Evolutionary conservation across 2,797 vertebrate species (phyloP), one percentile per base, ranked within the genome.

Genomic region (Lerista edwardsae): DNA sequence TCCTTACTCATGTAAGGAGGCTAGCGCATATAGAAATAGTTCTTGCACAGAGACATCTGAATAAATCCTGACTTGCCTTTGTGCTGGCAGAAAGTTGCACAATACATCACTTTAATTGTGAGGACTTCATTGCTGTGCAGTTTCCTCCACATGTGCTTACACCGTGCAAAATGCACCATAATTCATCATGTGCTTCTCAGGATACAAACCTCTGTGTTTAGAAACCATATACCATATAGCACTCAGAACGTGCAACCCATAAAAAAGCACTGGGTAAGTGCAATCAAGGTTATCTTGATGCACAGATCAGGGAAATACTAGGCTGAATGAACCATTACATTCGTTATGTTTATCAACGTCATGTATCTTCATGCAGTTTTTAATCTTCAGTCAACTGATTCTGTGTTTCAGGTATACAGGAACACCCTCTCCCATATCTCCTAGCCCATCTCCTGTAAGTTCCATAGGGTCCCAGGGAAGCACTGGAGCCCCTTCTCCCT

Each of bases 371-470:
- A n/a, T 39, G 29, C 57, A 27, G 12, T 36, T 74, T 47, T 83
- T 75, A 47, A 68, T 80, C 55, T 59, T 55, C 55, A 41, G 21
- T 39, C 81, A 11, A 31, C 51, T 55, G 51, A 89, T 79, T 84
- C 80, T 84, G 86, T 19, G 83, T 93, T 95, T 82, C 93, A 99
- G 99, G 95, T 96, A 91, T 90, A 96, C 95, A 84, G 96, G 94
- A 92, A 97, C 95, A 92, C 95, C 97, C 36, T 96, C 96, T 12
- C 96, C 97, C 78, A 96, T 97, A 64, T 97, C 96, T 71, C 97
- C 97, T 79, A 97, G 96, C 85, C 96, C 96, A 88, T 96, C 96
- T 93, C 97, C 97, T 82, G 94, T 97, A 89, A 96, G 94, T 74
- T 94, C 96, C 62, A 95, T 95, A 87, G 96, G 97, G 87, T 97